Evolutionary conservation across 2,888 invertebrate species (phyloP), one percentile per base, ranked within the genome.

Genomic region (Oxystoma pomonae): DNA sequence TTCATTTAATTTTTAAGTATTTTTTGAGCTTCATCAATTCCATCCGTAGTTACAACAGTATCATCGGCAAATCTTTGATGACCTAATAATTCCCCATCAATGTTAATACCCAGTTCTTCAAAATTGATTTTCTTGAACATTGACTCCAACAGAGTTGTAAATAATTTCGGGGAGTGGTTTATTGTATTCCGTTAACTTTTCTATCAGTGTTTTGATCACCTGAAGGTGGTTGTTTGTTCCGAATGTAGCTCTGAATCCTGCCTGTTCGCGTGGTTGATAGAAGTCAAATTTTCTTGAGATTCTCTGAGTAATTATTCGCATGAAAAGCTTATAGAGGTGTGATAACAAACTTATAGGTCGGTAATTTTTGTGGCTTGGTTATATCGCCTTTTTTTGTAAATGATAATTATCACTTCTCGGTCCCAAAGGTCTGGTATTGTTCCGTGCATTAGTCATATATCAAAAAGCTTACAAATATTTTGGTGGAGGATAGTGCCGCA

Each of bases 261-360:
- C 56, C 20, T 56, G 56, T 56, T 56, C 16, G 17, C 56, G 56
- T 19, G 56, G 56, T 19, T 56, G 16, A 18, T 16, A 18, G 19
- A 20, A 16, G 56, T 19, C 56, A 5, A 53, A 53, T 53, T n/a
- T 53, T n/a, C n/a, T 53, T 53, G 16, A 18, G 18, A 53, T 17
- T 53, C 53, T 16, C n/a, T 53, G 3, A n/a, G 53, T 35, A 7
- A 3, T 35, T 35, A 35, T 35, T n/a, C n/a, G n/a, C 35, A 35
- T 35, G 35, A 35, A 35, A 35, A 35, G 35, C 35, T 35, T 35
- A 35, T 35, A 35, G 35, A 35, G 35, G 35, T 35, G 35, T 35
- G 35, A 3, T 35, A 35, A 35, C 35, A 35, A 35, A 35, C 35
- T 35, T 35, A 35, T 35, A 3, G 35, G 12, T 35, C 12, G 35